phyloP scores from a whole-genome alignment of 2,797 vertebrate genomes.

The Falco biarmicus region DNA sequence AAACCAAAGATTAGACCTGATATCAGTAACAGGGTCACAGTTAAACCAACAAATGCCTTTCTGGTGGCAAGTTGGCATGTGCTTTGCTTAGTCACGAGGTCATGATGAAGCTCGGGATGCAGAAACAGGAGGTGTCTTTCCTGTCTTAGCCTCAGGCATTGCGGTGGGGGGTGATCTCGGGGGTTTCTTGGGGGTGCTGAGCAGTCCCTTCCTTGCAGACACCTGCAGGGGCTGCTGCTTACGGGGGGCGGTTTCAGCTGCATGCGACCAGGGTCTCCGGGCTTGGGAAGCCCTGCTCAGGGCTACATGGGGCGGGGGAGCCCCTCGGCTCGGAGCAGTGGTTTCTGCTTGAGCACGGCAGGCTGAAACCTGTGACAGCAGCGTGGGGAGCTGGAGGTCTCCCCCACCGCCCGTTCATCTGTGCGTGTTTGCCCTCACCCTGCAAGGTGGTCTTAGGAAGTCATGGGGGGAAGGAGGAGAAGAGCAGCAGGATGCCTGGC shows the following conservation, averaged over 20 bases:
- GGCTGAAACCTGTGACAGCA: not conserved
- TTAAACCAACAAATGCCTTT: conserved; percentile 9
- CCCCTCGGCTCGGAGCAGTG: not conserved
- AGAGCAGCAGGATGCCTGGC: not conserved
- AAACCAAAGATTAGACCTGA: not conserved
- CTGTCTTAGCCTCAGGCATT: not conserved
- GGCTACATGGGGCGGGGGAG: not conserved
- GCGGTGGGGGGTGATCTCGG: not conserved
- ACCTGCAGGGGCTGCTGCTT: not conserved
- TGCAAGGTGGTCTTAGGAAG: not conserved
- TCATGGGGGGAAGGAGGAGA: fast-evolving
- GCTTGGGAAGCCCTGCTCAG: not conserved
- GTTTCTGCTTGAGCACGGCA: not conserved
- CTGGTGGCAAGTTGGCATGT: not conserved
- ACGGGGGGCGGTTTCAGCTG: not conserved
- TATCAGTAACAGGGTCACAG: not conserved
- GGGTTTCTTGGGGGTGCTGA: not conserved
- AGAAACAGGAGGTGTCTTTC: not conserved
- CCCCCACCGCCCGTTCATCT: not conserved
- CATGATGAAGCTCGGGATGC: not conserved
- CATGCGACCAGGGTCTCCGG: not conserved
- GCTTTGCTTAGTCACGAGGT: conserved; percentile 26
- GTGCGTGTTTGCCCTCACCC: not conserved
- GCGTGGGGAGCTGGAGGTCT: not conserved
- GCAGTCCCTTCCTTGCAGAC: not conserved